Conservation (phyloP, 2,797 vertebrate species). For the Oreonectes daqikongensis region DNA sequence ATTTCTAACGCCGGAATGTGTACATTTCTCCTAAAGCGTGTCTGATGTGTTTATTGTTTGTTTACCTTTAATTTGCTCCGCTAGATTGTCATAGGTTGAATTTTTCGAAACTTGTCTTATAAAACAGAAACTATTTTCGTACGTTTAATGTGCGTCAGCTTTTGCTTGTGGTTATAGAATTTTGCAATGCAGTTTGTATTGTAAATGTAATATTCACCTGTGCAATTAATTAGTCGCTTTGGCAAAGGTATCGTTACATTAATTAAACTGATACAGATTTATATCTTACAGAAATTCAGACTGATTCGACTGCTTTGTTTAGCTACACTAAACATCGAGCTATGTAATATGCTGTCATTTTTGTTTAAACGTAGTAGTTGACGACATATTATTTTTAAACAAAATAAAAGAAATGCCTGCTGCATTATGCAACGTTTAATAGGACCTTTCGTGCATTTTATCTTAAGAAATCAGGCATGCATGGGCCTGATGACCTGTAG, state of each 20-base stretch:
- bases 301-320: too few species aligned
- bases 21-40: constrained; percentile 22
- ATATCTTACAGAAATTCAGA: too few species aligned
- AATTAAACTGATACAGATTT: not conserved
- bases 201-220: not conserved
- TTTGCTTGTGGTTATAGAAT: constrained; percentile 17
- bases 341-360: not conserved
- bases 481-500: constrained; percentile 69
- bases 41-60: constrained; percentile 36
- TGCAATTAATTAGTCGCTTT: not conserved
- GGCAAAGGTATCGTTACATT: not conserved
- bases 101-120: not conserved
- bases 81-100: constrained; percentile 3
- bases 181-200: not conserved
- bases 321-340: too few species aligned
- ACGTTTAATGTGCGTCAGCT: not conserved
- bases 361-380: not conserved
- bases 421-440: not conserved
- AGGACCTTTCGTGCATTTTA: not conserved
- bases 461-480: not conserved
- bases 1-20: constrained; percentile 27
- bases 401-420: not conserved
- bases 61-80: constrained; percentile 15
- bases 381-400: too few species aligned
- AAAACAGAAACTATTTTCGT: not conserved